Conservation (phyloP, 2,888 invertebrate species). For the Tinea pellionella region DNA sequence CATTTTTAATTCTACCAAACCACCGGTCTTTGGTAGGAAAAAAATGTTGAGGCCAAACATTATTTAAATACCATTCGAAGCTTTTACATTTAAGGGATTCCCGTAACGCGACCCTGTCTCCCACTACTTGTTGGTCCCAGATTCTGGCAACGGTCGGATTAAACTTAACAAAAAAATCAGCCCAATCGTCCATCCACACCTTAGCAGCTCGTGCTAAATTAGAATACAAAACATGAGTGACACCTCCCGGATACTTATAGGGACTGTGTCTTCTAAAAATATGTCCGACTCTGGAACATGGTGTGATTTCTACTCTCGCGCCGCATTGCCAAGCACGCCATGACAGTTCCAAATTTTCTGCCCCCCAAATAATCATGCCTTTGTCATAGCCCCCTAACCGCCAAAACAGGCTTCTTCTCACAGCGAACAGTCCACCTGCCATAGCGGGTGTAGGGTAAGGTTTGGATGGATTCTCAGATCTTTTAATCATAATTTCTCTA, state of each 20-base stretch:
- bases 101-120: conserved; percentile 74
- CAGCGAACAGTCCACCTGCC: conserved; percentile 95
- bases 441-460: conserved; percentile 87
- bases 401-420: conserved; percentile 87
- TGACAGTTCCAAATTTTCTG: conserved; percentile 97
- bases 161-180: conserved; percentile 89
- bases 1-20: conserved; percentile 85
- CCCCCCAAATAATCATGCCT: conserved; percentile 93
- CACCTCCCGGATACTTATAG: conserved; percentile 94
- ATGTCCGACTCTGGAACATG: conserved; percentile 94
- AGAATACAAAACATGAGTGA: conserved; percentile 85
- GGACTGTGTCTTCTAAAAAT: conserved; percentile 93
- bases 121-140: conserved; percentile 72
- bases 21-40: conserved; percentile 89
- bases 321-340: conserved; percentile 98
- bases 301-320: conserved; percentile 88
- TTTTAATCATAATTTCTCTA: conserved; percentile 71
- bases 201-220: conserved; percentile 94
- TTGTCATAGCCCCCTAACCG: conserved; percentile 82
- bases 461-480: conserved; percentile 73
- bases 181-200: conserved; percentile 99
- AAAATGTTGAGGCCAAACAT: conserved; percentile 96
- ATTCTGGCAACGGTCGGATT: conserved; percentile 75
- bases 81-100: conserved; percentile 82
- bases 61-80: conserved; percentile 94